Conservation (phyloP, 2,888 invertebrate genomes). For the Branchinecta sandiegonensis region DNA sequence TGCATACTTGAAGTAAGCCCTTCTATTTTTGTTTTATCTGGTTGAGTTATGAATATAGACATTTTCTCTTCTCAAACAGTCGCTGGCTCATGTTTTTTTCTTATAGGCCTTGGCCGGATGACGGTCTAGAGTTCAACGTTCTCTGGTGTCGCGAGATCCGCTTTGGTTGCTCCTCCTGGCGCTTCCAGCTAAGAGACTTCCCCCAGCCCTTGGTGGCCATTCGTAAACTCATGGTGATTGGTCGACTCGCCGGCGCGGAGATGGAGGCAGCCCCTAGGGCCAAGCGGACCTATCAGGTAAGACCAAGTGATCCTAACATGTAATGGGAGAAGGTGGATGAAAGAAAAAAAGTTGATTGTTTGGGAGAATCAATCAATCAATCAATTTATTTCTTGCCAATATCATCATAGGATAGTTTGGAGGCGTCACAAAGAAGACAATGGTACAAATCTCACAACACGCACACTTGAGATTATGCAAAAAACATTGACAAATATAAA, state of each 20-base stretch:
- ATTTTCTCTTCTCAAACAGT: too few relatives aligned
- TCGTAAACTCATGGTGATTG: slow-evolving; percentile 70
- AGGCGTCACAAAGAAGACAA: too few relatives aligned
- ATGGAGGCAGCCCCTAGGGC: slow-evolving; percentile 55
- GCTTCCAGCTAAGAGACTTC: slow-evolving; percentile 79
- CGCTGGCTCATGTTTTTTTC: too few relatives aligned
- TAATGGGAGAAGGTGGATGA: too few relatives aligned
- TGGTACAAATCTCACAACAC: too few relatives aligned
- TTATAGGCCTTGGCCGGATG: slow-evolving; percentile 73
- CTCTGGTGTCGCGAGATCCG: slow-evolving; percentile 83
- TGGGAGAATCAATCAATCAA: neutral
- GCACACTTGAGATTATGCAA: too few relatives aligned
- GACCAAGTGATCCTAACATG: neutral
- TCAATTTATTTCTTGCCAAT: too few relatives aligned
- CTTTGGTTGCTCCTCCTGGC: slow-evolving; percentile 68
- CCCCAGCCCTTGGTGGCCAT: slow-evolving; percentile 81
- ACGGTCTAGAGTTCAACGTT: slow-evolving; percentile 64
- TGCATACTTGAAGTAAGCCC: too few relatives aligned
- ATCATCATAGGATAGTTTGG: too few relatives aligned
- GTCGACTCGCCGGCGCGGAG: slow-evolving; percentile 78
- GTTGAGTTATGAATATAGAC: too few relatives aligned
- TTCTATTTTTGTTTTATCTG: too few relatives aligned
- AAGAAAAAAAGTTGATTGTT: neutral
- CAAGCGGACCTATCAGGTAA: slow-evolving; percentile 27
- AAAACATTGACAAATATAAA: too few relatives aligned